Evolutionary conservation across 2,797 vertebrate species (phyloP).

Genomic region (Rhincodon typus): DNA sequence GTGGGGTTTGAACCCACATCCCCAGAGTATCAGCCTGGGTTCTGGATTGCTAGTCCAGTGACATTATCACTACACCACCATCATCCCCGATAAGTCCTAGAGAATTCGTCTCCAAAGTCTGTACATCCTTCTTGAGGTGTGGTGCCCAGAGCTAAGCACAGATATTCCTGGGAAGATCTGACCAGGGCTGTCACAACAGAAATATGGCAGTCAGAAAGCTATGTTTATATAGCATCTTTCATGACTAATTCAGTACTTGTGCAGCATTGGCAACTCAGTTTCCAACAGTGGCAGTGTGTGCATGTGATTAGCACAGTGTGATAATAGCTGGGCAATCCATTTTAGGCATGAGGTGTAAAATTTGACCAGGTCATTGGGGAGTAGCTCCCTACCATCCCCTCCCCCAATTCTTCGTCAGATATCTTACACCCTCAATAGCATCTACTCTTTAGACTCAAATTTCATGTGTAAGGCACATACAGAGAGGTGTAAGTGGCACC

Average conservation of each 20-base stretch:
- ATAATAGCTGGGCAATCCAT: neutral
- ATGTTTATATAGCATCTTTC: neutral
- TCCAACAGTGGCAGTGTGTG: neutral
- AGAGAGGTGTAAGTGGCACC: neutral
- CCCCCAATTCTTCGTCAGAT: neutral
- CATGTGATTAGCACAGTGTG: neutral
- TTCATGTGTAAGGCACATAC: neutral
- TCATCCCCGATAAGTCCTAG: too few species aligned
- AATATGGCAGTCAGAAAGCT: neutral
- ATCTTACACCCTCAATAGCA: neutral
- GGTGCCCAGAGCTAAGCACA: neutral
- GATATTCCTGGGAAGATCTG: neutral
- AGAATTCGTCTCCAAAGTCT: neutral
- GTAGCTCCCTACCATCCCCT: neutral
- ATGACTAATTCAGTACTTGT: neutral
- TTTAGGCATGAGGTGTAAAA: neutral
- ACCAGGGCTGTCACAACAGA: neutral
- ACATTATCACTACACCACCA: too few species aligned
- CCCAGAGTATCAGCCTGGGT: too few species aligned
- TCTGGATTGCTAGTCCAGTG: too few species aligned
- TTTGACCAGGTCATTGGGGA: neutral
- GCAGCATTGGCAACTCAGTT: neutral
- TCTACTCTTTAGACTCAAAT: neutral
- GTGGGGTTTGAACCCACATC: too few species aligned
- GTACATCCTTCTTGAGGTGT: neutral